Conservation (phyloP, 2,797 vertebrate species). For the Labeo calbasu region DNA sequence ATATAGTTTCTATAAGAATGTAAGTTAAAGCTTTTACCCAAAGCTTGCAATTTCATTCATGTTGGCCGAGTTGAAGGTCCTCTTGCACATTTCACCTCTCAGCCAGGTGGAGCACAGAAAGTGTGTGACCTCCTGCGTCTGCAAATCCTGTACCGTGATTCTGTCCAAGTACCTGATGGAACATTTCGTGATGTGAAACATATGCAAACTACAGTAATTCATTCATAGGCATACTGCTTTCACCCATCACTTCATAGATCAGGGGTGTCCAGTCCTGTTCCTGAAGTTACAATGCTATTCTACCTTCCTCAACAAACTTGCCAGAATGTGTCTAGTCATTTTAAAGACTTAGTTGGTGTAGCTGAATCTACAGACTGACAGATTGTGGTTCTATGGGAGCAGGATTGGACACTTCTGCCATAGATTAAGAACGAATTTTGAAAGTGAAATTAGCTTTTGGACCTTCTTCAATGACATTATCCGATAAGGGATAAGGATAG, state of each 20-base stretch:
- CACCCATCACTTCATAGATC: neutral
- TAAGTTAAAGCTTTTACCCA: constrained; percentile 68
- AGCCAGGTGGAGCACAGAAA: constrained; percentile 83
- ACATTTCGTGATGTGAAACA: neutral
- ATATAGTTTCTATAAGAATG: neutral
- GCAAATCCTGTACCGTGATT: constrained; percentile 79
- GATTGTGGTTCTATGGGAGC: too few relatives aligned
- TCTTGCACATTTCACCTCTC: constrained; percentile 75
- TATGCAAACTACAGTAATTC: neutral
- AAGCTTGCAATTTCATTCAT: constrained; percentile 82
- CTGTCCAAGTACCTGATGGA: constrained; percentile 79
- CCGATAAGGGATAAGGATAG: neutral
- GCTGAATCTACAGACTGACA: neutral
- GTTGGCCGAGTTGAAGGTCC: constrained; percentile 79
- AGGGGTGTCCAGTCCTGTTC: neutral
- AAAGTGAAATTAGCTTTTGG: neutral
- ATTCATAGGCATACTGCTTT: neutral
- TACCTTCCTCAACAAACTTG: neutral
- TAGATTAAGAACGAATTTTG: neutral
- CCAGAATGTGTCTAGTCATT: neutral
- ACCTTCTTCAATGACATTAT: neutral
- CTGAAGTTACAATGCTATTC: neutral
- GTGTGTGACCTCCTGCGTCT: constrained; percentile 75
- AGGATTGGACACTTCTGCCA: neutral
- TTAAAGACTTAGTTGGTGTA: neutral